phyloP scores from a whole-genome alignment of 2,888 invertebrate genomes.

The Lottia scabra region DNA sequence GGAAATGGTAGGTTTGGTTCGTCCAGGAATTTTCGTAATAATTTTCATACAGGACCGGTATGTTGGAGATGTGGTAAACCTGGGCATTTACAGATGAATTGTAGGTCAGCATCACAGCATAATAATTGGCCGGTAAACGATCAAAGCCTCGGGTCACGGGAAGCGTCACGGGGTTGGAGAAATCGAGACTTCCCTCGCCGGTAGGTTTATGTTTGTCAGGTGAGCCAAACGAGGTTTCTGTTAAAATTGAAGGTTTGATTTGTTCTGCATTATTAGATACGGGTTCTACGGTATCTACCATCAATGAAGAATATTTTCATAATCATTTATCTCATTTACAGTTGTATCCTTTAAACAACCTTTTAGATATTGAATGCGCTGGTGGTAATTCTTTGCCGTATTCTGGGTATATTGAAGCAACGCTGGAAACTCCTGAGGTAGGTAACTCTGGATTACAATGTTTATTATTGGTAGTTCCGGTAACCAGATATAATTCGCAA shows the following conservation, averaged over 20 bases:
- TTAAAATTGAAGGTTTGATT: background rate
- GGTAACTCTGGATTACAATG: background rate
- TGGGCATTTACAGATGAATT: background rate
- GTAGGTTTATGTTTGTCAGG: background rate
- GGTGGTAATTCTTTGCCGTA: background rate
- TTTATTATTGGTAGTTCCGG: background rate
- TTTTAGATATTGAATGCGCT: background rate
- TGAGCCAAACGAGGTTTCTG: background rate
- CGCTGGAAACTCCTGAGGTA: background rate
- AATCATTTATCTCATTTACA: background rate
- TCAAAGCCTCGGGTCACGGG: background rate
- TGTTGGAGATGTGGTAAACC: background rate
- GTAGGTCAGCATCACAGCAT: background rate
- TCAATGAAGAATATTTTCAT: background rate
- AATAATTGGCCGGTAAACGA: background rate
- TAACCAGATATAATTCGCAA: background rate
- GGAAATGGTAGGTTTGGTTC: background rate
- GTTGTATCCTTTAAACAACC: background rate
- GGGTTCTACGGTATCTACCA: background rate
- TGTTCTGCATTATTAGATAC: background rate
- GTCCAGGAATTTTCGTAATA: background rate
- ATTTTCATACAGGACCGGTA: background rate
- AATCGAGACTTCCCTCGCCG: background rate
- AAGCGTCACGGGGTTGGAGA: background rate
- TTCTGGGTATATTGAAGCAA: background rate